A percentile compares a stretch with the other conserved stretches of the same genome.
phyloP scores from a whole-genome alignment of 1,140 invertebrate genomes.

The Ditylenchus dipsaci region DNA sequence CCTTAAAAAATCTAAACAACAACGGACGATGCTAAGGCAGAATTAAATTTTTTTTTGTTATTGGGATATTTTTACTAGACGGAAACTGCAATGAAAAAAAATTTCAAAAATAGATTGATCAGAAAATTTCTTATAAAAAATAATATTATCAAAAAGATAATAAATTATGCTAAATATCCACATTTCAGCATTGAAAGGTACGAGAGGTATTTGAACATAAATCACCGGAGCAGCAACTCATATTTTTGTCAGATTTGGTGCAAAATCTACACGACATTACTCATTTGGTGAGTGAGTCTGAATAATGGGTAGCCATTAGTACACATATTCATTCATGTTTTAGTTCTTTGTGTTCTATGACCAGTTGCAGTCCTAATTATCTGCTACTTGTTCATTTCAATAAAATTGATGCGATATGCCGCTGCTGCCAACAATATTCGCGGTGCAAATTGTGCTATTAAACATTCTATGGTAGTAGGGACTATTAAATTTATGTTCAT shows the following conservation, averaged over 20 bases:
- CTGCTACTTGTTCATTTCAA: constrained; percentile 49
- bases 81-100: too few relatives aligned
- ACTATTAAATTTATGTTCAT: too few relatives aligned
- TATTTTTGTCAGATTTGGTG: constrained; percentile 7
- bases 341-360: constrained; percentile 56
- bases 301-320: too few relatives aligned
- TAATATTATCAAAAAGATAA: too few relatives aligned
- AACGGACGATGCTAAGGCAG: too few relatives aligned
- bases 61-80: too few relatives aligned
- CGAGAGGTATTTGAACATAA: constrained; percentile 1
- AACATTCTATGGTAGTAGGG: background rate
- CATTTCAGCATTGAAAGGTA: constrained; percentile 22
- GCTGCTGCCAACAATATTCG: background rate
- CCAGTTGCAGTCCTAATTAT: constrained; percentile 47
- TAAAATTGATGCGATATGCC: constrained; percentile 24
- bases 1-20: too few relatives aligned
- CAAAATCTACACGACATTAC: constrained; percentile 32
- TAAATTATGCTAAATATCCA: background rate
- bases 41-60: too few relatives aligned
- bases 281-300: constrained; percentile 17
- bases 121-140: too few relatives aligned
- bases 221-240: background rate
- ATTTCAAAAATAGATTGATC: too few relatives aligned
- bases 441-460: background rate
- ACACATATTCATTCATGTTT: too few relatives aligned